Conservation (phyloP, 2,113 vertebrate genomes). For the Pachypanchax playfairii region DNA sequence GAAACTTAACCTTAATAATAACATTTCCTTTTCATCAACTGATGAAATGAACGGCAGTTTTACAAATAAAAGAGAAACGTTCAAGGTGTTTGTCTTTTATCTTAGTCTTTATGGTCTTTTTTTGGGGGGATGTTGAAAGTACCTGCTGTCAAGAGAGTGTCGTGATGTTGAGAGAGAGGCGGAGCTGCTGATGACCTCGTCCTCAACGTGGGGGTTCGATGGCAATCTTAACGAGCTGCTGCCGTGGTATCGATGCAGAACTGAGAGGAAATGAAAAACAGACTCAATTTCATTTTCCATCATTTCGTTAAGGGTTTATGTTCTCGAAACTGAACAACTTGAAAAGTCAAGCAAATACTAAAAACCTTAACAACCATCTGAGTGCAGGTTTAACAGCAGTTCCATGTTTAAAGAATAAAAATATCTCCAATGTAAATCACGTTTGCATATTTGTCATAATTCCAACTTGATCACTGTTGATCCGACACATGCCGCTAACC, state of each 20-base stretch:
- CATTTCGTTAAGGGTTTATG: not conserved
- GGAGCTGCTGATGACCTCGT: constrained; percentile 78
- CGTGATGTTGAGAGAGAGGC: constrained; percentile 67
- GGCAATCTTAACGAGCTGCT: constrained; percentile 70
- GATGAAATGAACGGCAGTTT: not conserved
- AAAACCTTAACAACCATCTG: too few relatives aligned
- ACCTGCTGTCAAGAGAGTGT: constrained; percentile 73
- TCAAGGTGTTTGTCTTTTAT: not conserved
- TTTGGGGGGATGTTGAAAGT: not conserved
- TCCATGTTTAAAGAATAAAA: too few relatives aligned
- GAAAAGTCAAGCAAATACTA: not conserved
- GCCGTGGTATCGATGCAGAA: constrained; percentile 73
- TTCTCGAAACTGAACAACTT: not conserved
- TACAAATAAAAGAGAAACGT: constrained; percentile 19
- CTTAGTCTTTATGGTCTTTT: not conserved
- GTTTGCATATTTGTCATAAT: too few relatives aligned
- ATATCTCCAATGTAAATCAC: too few relatives aligned
- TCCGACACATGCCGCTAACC: too few relatives aligned
- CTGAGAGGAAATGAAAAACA: constrained; percentile 41
- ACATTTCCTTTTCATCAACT: constrained; percentile 13
- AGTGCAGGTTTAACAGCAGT: too few relatives aligned
- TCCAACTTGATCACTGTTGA: too few relatives aligned
- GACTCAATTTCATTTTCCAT: not conserved
- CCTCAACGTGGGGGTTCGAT: constrained; percentile 78
- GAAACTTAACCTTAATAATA: constrained; percentile 7